A percentile compares a stretch with the other conserved stretches of the same genome.
phyloP scores from a whole-genome alignment of 1,140 invertebrate species.

The Ooceraea biroi region DNA sequence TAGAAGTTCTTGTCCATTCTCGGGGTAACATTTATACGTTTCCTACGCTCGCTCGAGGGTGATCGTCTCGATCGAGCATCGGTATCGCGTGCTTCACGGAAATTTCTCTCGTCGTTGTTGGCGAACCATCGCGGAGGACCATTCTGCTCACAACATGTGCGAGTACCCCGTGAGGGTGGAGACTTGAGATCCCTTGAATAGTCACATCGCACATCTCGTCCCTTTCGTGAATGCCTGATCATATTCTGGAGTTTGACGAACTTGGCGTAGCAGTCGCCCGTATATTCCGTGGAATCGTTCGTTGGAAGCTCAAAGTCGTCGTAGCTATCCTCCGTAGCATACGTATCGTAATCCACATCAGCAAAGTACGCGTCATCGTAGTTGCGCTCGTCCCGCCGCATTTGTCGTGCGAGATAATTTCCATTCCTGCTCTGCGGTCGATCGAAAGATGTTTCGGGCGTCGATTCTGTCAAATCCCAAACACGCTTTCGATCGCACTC shows the following conservation, averaged over 20 bases:
- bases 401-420: background rate
- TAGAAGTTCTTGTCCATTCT: background rate
- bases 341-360: constrained; percentile 4
- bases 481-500: background rate
- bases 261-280: background rate
- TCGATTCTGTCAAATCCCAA: too few relatives aligned
- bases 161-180: background rate
- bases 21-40: constrained; percentile 4
- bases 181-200: background rate
- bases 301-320: background rate
- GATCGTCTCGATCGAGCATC: background rate
- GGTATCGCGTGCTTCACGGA: background rate
- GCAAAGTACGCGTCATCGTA: background rate
- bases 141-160: background rate
- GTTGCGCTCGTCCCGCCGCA: background rate
- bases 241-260: background rate
- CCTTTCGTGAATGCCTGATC: background rate
- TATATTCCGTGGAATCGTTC: background rate
- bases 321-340: background rate
- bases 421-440: background rate
- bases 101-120: background rate
- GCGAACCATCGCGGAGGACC: background rate
- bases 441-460: background rate
- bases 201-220: background rate
- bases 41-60: background rate